Percentiles rank a stretch among this genome's conserved stretches.
Evolutionary conservation across 1,140 invertebrate species (phyloP).

Genomic region (Meteorus sp.): DNA sequence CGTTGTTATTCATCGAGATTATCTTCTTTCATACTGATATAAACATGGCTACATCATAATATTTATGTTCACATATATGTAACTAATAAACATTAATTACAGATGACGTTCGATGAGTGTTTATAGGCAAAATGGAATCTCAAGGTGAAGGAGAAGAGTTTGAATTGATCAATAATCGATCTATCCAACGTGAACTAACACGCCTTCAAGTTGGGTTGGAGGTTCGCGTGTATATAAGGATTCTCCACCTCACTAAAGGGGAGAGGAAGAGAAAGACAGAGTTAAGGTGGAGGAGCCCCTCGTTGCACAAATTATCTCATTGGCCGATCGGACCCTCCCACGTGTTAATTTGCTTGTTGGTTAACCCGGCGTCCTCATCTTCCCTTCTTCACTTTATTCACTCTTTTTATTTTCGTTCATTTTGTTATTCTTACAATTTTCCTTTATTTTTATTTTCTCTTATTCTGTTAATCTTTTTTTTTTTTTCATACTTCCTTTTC

Average conservation of each 20-base stretch:
- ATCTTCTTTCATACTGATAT: too few relatives aligned
- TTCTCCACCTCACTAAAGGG: conserved; percentile 1
- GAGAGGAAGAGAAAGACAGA: conserved; percentile 3
- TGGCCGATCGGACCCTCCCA: conserved; percentile 51
- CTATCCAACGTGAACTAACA: conserved; percentile 38
- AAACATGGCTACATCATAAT: too few relatives aligned
- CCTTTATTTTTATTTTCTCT: conserved; percentile 26
- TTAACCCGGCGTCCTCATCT: conserved; percentile 41
- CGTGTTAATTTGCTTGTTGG: conserved; percentile 61
- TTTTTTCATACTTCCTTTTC: conserved; percentile 31
- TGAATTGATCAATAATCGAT: conserved; percentile 21
- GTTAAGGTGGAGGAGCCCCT: conserved; percentile 23
- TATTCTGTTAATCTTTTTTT: conserved; percentile 26
- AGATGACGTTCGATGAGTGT: background rate
- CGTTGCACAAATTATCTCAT: conserved; percentile 51
- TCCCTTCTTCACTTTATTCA: conserved; percentile 24
- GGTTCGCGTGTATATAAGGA: too few relatives aligned
- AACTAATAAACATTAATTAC: too few relatives aligned
- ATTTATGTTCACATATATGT: too few relatives aligned
- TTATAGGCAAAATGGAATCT: background rate
- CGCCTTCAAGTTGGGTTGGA: conserved; percentile 39
- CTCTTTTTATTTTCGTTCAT: conserved; percentile 29
- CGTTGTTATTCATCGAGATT: too few relatives aligned
- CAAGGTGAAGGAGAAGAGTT: background rate
- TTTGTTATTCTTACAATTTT: conserved; percentile 27